These are phyloP conservation scores for Silurus aristotelis DNA, from an alignment of 2,797 vertebrate genomes.

Conservation along the genomic window DNA sequence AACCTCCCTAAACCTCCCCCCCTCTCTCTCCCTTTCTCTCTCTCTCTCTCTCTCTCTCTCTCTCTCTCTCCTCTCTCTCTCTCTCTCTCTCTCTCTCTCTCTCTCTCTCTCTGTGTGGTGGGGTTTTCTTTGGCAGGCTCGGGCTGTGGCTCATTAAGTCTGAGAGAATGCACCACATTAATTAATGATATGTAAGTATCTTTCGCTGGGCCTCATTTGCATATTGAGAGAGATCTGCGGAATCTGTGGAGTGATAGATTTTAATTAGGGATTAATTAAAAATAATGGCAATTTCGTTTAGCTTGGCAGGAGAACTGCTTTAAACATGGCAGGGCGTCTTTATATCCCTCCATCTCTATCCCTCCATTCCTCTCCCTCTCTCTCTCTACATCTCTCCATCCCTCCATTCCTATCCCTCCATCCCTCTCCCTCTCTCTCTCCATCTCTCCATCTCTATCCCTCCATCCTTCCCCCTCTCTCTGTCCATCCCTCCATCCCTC, in stretches of 20 bases:
- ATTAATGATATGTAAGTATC: constrained; percentile 99
- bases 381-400: not conserved
- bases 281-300: constrained; percentile 99
- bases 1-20: no score
- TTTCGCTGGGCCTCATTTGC: constrained; percentile 99
- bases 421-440: constrained; percentile 20
- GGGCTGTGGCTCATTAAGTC: constrained; percentile 96
- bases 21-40: constrained; percentile 26
- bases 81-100: constrained; percentile 27
- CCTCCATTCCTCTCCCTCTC: constrained; percentile 11
- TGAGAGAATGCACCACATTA: constrained; percentile 99
- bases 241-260: constrained; percentile 99
- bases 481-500: no score
- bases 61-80: not conserved
- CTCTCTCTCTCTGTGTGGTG: constrained; percentile 56
- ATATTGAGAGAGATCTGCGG: constrained; percentile 99
- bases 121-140: constrained; percentile 84
- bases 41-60: constrained; percentile 12
- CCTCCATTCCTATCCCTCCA: not conserved
- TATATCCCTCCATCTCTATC: constrained; percentile 15
- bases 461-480: no score
- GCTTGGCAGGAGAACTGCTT: constrained; percentile 85
- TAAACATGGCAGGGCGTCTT: constrained; percentile 52
- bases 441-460: constrained; percentile 45
- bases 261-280: constrained; percentile 99